These are phyloP conservation scores for Chamaea fasciata DNA, from an alignment of 2,113 vertebrate species.

Conservation along the genomic window DNA sequence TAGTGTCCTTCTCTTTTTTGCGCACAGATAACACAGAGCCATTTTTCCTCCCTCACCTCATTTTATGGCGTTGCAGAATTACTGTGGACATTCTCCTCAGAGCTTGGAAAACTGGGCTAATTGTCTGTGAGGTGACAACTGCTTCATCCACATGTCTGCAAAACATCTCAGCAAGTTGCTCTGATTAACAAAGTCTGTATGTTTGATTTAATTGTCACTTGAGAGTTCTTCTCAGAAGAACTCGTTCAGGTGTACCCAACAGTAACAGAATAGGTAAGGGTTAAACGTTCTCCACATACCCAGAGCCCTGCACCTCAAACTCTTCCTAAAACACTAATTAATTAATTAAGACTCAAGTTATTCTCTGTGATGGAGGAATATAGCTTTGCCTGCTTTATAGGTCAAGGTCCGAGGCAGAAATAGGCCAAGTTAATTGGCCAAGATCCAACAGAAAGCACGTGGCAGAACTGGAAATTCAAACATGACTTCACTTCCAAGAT, in stretches of 20 bases:
- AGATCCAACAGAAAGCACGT: not conserved
- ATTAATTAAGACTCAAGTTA: not conserved
- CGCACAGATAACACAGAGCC: not conserved
- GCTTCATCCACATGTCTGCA: not conserved
- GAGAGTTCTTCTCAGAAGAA: not conserved
- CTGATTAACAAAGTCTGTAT: not conserved
- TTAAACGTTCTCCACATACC: not conserved
- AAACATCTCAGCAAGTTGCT: conserved; percentile 7
- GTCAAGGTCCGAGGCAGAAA: not conserved
- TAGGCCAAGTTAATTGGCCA: not conserved
- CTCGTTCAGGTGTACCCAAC: not conserved
- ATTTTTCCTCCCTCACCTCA: not conserved
- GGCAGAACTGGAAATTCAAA: not conserved
- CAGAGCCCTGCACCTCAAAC: not conserved
- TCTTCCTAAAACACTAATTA: not conserved
- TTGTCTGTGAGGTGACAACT: not conserved
- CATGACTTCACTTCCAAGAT: not conserved
- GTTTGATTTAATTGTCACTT: conserved; percentile 20
- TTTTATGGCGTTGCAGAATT: not conserved
- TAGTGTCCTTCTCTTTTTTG: not conserved
- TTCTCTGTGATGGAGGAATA: not conserved
- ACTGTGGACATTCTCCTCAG: not conserved
- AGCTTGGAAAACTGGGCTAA: not conserved
- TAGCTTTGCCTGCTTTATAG: not conserved
- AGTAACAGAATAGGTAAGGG: not conserved